Evolutionary conservation across 2,888 invertebrate species (phyloP), one percentile per base, ranked within the genome.

Genomic region (Azorinus chamasolen): DNA sequence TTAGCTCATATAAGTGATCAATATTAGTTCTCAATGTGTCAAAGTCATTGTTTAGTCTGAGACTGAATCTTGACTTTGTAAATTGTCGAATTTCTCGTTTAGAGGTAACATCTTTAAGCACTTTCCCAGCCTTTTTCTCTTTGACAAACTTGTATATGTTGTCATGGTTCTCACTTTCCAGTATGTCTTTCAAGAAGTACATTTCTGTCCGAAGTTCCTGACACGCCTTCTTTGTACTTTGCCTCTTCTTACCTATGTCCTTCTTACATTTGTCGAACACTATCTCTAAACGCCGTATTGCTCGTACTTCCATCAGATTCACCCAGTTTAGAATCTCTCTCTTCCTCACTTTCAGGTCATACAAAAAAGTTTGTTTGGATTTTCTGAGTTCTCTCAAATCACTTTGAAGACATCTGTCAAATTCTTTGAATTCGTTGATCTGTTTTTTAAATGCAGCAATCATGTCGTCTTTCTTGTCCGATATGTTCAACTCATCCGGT

Each of bases 301-400:
- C 72, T 24, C 78, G 57, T n/a, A 78, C 78, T 55, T 78, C 78
- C 78, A 78, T 78, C 14, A 69, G 32, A 61, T 78, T 78, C 10
- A 78, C 46, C 78, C 78, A 78, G 37, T 72, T 64, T n/a, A 78
- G 16, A 24, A 72, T 45, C 24, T 78, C 72, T 10, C 78, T 53
- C 32, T 78, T 78, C 58, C 54, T 69, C 5, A 43, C 39, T 55
- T 73, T 72, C n/a, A 78, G 43, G 53, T 78, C 78, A 41, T 69
- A 48, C 14, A 78, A 51, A 57, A 78, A 78, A 14, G 58, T 46
- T 12, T 78, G 72, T 55, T 63, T 58, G 1, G 78, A 78, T 25
- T 72, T 68, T 32, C 69, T 72, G 45, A 78, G 32, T 51, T 78
- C 63, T 22, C 63, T 63, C 18, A 72, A 24, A 27, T 78, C 78